Evolutionary conservation across 30 jellyfish, hydroid and myxozoan genomes (phyloP).

Genomic region (Phacellophora camtschatica): DNA sequence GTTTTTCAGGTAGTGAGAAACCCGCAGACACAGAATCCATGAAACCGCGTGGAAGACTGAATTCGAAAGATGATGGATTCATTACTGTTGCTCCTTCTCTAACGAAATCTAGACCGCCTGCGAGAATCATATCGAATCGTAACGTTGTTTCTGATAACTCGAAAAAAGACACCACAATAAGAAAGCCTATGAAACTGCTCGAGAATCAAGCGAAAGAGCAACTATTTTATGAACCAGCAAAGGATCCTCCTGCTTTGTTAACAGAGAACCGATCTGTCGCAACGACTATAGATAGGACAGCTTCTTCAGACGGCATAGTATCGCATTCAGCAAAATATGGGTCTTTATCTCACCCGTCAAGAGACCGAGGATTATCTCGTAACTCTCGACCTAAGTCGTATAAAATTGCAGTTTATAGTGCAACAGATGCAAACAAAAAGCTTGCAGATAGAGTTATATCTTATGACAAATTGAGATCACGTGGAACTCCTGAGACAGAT

Average conservation of each 20-base stretch:
- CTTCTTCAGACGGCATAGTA: background rate
- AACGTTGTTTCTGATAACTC: background rate
- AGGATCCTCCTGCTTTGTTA: constrained; percentile 8
- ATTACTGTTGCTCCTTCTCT: constrained; percentile 56
- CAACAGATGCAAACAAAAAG: constrained; percentile 3
- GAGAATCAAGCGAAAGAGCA: background rate
- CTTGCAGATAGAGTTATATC: constrained; percentile 34
- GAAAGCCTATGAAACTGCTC: background rate
- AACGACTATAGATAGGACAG: background rate
- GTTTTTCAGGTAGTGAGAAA: constrained; percentile 63
- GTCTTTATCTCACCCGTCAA: constrained; percentile 26
- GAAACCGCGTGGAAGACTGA: constrained; percentile 26
- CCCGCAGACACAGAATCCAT: constrained; percentile 30
- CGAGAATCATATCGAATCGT: constrained; percentile 37
- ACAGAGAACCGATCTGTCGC: background rate
- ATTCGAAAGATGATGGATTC: constrained; percentile 64
- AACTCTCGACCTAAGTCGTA: constrained; percentile 73
- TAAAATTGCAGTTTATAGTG: constrained; percentile 62
- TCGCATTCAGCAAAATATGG: constrained; percentile 1
- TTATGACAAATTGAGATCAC: constrained; percentile 12
- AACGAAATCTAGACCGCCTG: constrained; percentile 65
- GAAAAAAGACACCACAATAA: background rate
- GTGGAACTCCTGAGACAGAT: constrained; percentile 61
- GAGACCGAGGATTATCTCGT: constrained; percentile 54
- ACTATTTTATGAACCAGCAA: constrained; percentile 37